These are phyloP conservation scores for Ichneumoninae sp. DNA, from an alignment of 2,888 invertebrate genomes.

Conservation along the genomic window DNA sequence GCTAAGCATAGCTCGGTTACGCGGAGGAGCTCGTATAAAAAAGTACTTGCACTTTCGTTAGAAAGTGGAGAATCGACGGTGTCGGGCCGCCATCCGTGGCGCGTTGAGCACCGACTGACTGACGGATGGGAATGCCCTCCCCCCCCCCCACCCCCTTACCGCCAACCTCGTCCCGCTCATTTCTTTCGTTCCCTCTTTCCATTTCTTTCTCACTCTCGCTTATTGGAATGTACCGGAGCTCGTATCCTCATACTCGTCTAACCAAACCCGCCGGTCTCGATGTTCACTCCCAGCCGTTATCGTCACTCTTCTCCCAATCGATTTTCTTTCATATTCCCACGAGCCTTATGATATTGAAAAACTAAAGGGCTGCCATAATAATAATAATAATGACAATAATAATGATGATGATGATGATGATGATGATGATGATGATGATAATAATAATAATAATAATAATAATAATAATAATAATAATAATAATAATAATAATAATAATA, in stretches of 20 bases:
- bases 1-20: conserved; percentile 72
- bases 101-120: conserved; percentile 58
- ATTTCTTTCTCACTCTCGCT: conserved; percentile 42
- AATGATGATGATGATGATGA: too few relatives aligned
- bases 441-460: too few relatives aligned
- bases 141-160: background rate
- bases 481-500: too few relatives aligned
- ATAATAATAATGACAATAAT: too few relatives aligned
- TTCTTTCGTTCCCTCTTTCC: conserved; percentile 22
- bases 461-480: too few relatives aligned
- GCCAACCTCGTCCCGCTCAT: background rate
- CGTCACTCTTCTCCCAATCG: conserved; percentile 16
- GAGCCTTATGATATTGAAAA: background rate
- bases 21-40: conserved; percentile 75
- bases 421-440: too few relatives aligned
- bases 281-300: conserved; percentile 65
- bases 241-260: conserved; percentile 67
- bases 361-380: background rate
- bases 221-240: conserved; percentile 6
- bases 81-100: conserved; percentile 77
- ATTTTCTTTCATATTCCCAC: conserved; percentile 6
- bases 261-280: conserved; percentile 71
- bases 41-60: conserved; percentile 84
- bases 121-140: conserved; percentile 61
- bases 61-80: conserved; percentile 80